Percentiles rank a stretch among this genome's conserved stretches.
These are phyloP conservation scores for Blastobasis lacticolella DNA, from an alignment of 2,888 invertebrate genomes.

Conservation along the genomic window DNA sequence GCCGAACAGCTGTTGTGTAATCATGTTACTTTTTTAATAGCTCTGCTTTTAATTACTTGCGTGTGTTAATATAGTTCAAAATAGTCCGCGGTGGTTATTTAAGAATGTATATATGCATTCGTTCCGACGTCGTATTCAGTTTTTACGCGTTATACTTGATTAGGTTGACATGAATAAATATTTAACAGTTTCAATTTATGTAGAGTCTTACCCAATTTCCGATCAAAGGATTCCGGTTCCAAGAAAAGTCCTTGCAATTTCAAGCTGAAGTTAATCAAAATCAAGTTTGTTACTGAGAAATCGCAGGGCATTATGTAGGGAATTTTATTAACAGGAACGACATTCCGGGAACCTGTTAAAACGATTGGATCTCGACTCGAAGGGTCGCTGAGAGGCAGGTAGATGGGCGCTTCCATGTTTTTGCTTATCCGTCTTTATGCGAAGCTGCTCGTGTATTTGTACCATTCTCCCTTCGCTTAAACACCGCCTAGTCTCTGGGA, in stretches of 20 bases:
- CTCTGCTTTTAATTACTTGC: no score
- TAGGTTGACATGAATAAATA: no score
- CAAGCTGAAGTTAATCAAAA: conserved; percentile 9
- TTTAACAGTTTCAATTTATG: no score
- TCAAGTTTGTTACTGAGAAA: conserved; percentile 24
- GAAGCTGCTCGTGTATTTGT: conserved; percentile 31
- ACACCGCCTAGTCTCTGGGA: conserved; percentile 26
- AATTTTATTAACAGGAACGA: conserved; percentile 29
- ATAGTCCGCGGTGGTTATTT: no score
- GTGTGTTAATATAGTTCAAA: no score
- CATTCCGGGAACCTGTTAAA: conserved; percentile 39
- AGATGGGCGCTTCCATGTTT: conserved; percentile 32
- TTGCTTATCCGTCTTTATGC: conserved; percentile 39
- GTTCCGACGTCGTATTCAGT: no score
- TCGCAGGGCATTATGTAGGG: conserved; percentile 22
- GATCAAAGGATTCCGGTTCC: no score
- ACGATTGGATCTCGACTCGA: conserved; percentile 29
- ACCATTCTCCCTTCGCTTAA: conserved; percentile 34
- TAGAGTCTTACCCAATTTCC: no score
- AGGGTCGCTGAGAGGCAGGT: conserved; percentile 33
- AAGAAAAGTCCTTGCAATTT: neutral
- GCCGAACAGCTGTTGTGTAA: conserved; percentile 31
- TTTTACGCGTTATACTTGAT: no score
- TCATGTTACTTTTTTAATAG: no score
- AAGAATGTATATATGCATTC: no score